Conservation (phyloP, 2,113 vertebrate genomes). For the Rhinolophus sinicus region DNA sequence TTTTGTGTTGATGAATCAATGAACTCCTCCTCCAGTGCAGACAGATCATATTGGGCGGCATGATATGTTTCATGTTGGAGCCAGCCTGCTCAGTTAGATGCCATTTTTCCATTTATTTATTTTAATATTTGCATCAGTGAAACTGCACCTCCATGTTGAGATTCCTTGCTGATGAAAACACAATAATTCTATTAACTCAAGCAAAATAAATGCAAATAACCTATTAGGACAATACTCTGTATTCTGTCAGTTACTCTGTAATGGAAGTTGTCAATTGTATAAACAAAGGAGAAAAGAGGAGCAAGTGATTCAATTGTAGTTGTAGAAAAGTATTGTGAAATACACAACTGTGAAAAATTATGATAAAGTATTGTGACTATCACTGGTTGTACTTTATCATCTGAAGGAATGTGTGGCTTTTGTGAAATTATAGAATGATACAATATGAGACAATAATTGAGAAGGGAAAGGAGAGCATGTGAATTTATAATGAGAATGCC, state of each 20-base stretch:
- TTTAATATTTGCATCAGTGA: neutral
- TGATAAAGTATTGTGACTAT: neutral
- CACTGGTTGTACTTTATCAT: neutral
- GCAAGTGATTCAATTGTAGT: neutral
- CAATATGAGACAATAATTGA: neutral
- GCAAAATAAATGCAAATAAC: neutral
- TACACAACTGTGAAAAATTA: neutral
- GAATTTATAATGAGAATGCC: neutral
- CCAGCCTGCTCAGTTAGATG: neutral
- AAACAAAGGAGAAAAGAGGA: neutral
- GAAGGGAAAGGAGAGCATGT: neutral
- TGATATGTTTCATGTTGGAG: neutral
- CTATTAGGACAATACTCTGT: neutral
- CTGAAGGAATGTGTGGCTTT: neutral
- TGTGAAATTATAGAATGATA: neutral
- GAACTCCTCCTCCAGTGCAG: neutral
- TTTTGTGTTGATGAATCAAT: slow-evolving; percentile 18
- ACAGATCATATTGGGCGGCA: neutral
- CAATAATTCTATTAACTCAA: neutral
- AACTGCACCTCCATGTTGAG: neutral
- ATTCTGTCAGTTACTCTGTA: neutral
- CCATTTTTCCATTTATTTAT: neutral
- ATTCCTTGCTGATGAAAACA: neutral
- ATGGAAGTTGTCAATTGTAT: neutral
- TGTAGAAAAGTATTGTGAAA: neutral